These are phyloP conservation scores for Tylochromis polylepis DNA, from an alignment of 2,113 vertebrate species.

Conservation along the genomic window DNA sequence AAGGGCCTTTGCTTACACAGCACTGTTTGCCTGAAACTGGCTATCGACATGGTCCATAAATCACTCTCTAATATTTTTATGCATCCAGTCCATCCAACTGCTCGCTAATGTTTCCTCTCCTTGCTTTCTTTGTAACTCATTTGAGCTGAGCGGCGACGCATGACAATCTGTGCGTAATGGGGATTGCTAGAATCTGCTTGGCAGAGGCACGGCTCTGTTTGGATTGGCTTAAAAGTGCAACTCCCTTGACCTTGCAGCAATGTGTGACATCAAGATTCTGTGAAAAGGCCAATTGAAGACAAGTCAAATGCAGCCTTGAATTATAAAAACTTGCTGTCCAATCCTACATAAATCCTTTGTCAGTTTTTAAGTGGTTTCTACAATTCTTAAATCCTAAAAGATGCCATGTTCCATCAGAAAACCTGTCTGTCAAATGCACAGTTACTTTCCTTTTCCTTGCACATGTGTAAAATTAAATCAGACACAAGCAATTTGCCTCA, in stretches of 20 bases:
- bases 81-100: slow-evolving; percentile 45
- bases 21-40: slow-evolving; percentile 49
- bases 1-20: slow-evolving; percentile 54
- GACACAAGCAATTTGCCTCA: not conserved
- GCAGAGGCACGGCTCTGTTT: not conserved
- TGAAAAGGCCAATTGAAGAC: slow-evolving; percentile 3
- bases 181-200: slow-evolving; percentile 31
- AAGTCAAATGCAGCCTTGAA: slow-evolving; percentile 12
- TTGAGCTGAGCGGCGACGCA: slow-evolving; percentile 38
- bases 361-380: not conserved
- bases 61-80: slow-evolving; percentile 60
- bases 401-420: not conserved
- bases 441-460: not conserved
- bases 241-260: slow-evolving; percentile 38
- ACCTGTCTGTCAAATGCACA: not conserved
- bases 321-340: not conserved
- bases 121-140: slow-evolving; percentile 57
- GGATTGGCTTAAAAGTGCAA: slow-evolving; percentile 31
- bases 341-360: not conserved
- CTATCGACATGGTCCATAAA: slow-evolving; percentile 59
- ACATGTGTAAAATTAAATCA: not conserved
- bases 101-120: slow-evolving; percentile 53
- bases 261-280: slow-evolving; percentile 30
- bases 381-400: not conserved
- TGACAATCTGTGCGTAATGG: slow-evolving; percentile 41